These are phyloP conservation scores for Poecile montanus DNA, from an alignment of 2,797 vertebrate genomes.

Conservation along the genomic window DNA sequence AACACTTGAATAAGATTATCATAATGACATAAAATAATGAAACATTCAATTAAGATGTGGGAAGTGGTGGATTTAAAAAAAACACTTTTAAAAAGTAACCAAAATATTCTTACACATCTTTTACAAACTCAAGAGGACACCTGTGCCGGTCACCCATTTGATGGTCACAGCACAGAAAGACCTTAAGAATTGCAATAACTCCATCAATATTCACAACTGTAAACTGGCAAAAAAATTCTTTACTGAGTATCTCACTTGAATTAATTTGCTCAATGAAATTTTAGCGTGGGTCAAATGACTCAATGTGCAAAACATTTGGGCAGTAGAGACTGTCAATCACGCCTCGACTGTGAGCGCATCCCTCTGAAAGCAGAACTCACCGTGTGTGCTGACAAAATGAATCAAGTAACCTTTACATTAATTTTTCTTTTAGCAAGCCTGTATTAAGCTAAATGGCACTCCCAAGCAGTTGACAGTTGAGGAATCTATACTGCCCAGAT, in stretches of 20 bases:
- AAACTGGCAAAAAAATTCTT: conserved; percentile 20
- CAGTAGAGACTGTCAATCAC: neutral
- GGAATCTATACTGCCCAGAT: conserved; percentile 40
- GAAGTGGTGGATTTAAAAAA: neutral
- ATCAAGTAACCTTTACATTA: conserved; percentile 23
- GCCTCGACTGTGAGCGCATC: neutral
- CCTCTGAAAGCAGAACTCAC: neutral
- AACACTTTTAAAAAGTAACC: neutral
- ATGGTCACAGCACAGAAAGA: neutral
- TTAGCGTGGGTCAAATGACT: neutral
- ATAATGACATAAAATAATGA: neutral
- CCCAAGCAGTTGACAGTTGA: conserved; percentile 15
- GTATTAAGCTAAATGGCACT: conserved; percentile 44
- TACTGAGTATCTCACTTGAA: neutral
- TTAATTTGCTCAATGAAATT: conserved; percentile 39
- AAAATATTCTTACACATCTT: neutral
- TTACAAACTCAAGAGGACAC: neutral
- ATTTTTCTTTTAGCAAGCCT: conserved; percentile 50
- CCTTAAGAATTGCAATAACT: neutral
- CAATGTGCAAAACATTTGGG: neutral
- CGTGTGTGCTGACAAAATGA: neutral
- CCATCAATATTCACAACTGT: neutral
- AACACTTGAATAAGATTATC: neutral
- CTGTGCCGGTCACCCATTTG: neutral
- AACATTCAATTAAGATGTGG: neutral